Conservation (phyloP, 2,888 invertebrate species). For the Parnassius orleans region DNA sequence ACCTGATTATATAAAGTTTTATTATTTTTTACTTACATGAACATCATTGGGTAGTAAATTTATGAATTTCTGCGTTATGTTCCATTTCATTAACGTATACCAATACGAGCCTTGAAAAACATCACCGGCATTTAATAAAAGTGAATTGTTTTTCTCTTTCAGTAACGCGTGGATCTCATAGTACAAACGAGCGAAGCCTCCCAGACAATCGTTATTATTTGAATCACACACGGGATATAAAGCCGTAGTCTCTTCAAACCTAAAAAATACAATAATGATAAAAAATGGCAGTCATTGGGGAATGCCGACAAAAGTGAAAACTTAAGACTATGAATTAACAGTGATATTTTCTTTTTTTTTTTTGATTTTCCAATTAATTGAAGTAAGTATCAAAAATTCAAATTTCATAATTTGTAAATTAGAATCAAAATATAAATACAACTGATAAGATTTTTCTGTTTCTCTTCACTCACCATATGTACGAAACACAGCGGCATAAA, state of each 20-base stretch:
- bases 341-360: too few species aligned
- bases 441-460: too few species aligned
- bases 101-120: conserved; percentile 91
- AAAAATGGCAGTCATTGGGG: too few species aligned
- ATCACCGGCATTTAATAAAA: conserved; percentile 91
- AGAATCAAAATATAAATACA: too few species aligned
- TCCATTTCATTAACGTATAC: conserved; percentile 87
- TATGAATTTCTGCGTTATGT: conserved; percentile 86
- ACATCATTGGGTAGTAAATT: conserved; percentile 88
- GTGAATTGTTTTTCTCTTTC: conserved; percentile 74
- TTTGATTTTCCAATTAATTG: too few species aligned
- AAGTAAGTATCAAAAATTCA: too few species aligned
- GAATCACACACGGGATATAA: conserved; percentile 77
- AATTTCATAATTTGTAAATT: too few species aligned
- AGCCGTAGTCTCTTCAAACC: conserved; percentile 82
- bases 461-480: too few species aligned
- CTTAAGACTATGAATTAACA: too few species aligned
- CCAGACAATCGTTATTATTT: conserved; percentile 79
- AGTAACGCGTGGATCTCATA: conserved; percentile 74
- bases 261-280: conserved; percentile 38
- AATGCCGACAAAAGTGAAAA: too few species aligned
- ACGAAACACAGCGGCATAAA: too few species aligned
- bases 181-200: conserved; percentile 85
- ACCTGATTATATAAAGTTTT: too few species aligned
- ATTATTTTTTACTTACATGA: conserved; percentile 77